Percentiles rank a stretch among this genome's conserved stretches.
These are phyloP conservation scores for Latheticus oryzae DNA, from an alignment of 2,888 invertebrate genomes.

Conservation along the genomic window DNA sequence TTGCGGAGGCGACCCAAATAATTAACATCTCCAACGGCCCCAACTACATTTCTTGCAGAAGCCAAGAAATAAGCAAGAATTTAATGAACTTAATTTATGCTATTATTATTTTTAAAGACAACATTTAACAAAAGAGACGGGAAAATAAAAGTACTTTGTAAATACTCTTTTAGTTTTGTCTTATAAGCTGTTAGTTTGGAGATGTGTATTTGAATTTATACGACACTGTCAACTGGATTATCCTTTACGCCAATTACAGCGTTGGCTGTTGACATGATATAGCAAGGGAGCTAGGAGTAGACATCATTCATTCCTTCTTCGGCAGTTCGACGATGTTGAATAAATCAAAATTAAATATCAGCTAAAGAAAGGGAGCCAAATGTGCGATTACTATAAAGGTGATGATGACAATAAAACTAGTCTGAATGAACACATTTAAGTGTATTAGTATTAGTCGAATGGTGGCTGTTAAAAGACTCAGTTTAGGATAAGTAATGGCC, in stretches of 20 bases:
- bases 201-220: conserved; percentile 63
- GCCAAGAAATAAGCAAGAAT: conserved; percentile 34
- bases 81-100: conserved; percentile 40
- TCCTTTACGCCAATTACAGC: conserved; percentile 59
- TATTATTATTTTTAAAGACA: no score
- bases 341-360: conserved; percentile 24
- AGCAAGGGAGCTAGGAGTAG: conserved; percentile 44
- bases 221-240: conserved; percentile 62
- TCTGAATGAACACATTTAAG: conserved; percentile 57
- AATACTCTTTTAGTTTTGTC: conserved; percentile 41
- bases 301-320: conserved; percentile 14
- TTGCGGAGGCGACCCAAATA: conserved; percentile 46
- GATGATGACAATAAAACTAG: conserved; percentile 45
- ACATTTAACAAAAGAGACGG: no score
- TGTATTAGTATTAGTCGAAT: conserved; percentile 62
- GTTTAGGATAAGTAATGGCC: conserved; percentile 66
- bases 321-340: conserved; percentile 12
- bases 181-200: conserved; percentile 43
- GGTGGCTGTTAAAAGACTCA: conserved; percentile 59
- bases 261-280: conserved; percentile 56
- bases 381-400: conserved; percentile 33
- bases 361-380: conserved; percentile 12
- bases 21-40: conserved; percentile 43
- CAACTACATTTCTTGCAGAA: conserved; percentile 31
- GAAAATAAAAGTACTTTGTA: no score